Conservation (phyloP, 2,797 vertebrate genomes). For the Myotis pilosus region DNA sequence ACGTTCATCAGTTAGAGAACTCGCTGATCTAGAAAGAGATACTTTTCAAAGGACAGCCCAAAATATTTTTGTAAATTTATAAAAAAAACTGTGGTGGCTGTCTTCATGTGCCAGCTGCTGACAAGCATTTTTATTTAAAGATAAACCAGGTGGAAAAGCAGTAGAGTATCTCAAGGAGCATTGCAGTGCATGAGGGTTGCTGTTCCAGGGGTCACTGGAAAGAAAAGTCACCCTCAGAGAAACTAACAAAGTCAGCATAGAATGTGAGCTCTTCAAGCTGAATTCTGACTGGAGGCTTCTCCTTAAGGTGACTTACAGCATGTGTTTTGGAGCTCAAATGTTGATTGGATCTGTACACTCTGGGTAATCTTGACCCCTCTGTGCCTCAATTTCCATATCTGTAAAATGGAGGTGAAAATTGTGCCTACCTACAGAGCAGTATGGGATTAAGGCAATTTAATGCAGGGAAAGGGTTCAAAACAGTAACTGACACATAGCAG, state of each 20-base stretch:
- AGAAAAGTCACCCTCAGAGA: background rate
- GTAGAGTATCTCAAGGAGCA: background rate
- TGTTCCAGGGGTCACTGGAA: background rate
- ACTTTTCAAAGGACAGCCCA: conserved; percentile 75
- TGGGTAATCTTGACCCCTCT: background rate
- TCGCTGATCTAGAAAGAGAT: conserved; percentile 80
- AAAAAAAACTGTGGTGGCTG: conserved; percentile 76
- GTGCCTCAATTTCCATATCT: background rate
- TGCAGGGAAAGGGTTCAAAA: background rate
- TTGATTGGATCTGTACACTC: background rate
- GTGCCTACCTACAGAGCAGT: background rate
- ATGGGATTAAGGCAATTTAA: background rate
- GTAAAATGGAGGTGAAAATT: background rate
- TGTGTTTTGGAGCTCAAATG: no score
- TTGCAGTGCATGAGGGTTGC: background rate
- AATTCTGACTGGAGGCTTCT: background rate
- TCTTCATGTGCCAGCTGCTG: conserved; percentile 75
- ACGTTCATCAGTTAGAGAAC: conserved; percentile 72
- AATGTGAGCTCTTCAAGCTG: background rate
- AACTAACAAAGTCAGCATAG: background rate
- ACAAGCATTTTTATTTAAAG: conserved; percentile 75
- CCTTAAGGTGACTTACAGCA: background rate
- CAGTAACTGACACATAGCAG: background rate
- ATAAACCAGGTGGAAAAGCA: conserved; percentile 32
- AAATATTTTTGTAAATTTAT: conserved; percentile 72